Base-by-base conservation (phyloP, 2,888 invertebrate species). In the Eueremaeus valkanovi region DNA sequence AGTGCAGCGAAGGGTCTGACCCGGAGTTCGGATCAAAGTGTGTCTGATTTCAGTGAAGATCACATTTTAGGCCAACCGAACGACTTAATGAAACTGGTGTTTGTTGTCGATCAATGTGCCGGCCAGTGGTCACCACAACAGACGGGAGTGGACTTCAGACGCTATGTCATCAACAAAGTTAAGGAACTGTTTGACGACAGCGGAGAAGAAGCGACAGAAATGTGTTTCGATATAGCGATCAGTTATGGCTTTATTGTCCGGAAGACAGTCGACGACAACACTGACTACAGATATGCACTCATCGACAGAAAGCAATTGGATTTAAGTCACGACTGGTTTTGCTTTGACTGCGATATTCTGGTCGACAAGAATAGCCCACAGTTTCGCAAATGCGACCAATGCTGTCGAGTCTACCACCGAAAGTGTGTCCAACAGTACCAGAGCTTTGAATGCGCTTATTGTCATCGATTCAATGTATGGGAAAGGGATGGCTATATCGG, bases 331-430 rank as follows among this genome's bases (percentile, higher is more conserved):
- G 68, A 68, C 24, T 68, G 68, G 68, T 68, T 68, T 68, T 68
- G 68, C 40, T 68, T 68, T 40, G 68, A 68, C 3, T 68, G 68
- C 42, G 40, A 68, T 42, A 40, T 24, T n/a, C 18, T 68, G 68
- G 42, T 68, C 42, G 24, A 24, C 40, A 68, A 40, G 21, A 68
- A n/a, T 11, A 24, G n/a, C 13, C 24, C 13, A 40, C 68, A 40
- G n/a, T 68, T 40, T 21, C 21, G 36, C 11, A 24, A 68, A 68
- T 68, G 68, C 16, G 16, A 40, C 13, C 6, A 40, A 3, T 68
- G 68, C 21, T 36, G 3, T 21, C 36, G 40, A 18, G 68, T 68
- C 1, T 40, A 24, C 11, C 68, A 68, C 24, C 21, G 68, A 5
- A 68, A 68, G 11, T 68, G 68, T 24, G 9, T 18, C n/a, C n/a